Conservation (phyloP, 2,113 vertebrate species). For the Macrotus californicus region DNA sequence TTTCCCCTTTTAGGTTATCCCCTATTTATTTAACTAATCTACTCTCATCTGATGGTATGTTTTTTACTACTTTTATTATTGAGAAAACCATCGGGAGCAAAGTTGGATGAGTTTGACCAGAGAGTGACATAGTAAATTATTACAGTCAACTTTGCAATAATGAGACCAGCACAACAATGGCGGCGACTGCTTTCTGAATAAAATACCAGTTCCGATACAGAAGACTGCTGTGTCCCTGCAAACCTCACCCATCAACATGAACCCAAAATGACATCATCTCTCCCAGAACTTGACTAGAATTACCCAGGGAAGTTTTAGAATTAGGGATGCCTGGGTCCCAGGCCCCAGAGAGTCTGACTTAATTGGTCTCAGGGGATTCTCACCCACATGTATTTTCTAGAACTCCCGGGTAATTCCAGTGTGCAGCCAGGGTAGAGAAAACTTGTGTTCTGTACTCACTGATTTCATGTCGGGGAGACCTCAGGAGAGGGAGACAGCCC, state of each 20-base stretch:
- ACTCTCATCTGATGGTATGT: neutral
- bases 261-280: neutral
- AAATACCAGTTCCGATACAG: neutral
- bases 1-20: neutral
- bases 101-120: neutral
- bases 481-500: neutral
- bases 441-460: neutral
- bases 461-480: neutral
- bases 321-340: neutral
- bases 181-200: neutral
- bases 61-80: neutral
- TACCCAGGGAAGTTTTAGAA: neutral
- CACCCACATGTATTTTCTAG: neutral
- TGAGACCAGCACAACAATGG: neutral
- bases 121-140: neutral
- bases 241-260: neutral
- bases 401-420: neutral
- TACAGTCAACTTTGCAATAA: too few relatives aligned
- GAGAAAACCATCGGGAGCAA: neutral
- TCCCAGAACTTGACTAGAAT: neutral
- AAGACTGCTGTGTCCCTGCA: neutral
- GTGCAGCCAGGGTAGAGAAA: neutral
- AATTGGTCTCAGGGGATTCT: neutral
- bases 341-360: too few relatives aligned
- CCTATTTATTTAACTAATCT: neutral